These are phyloP conservation scores for Salmo trutta DNA, from an alignment of 2,797 vertebrate species.

Conservation along the genomic window DNA sequence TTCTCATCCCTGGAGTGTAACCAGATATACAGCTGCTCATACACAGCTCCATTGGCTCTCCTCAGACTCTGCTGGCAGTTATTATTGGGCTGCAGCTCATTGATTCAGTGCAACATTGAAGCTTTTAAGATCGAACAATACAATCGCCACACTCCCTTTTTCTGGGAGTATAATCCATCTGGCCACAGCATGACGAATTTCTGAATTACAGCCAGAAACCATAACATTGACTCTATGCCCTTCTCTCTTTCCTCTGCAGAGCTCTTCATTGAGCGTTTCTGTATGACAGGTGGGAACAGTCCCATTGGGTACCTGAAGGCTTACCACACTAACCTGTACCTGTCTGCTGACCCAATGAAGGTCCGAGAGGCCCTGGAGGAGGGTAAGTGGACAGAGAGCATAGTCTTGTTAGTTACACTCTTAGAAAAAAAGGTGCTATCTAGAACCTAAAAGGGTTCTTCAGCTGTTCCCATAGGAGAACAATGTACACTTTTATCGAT, in stretches of 20 bases:
- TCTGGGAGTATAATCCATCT: not conserved
- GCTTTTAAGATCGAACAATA: too few relatives aligned
- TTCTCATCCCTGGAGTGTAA: not conserved
- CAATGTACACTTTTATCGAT: too few relatives aligned
- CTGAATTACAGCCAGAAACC: conserved; percentile 1
- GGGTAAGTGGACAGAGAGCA: conserved; percentile 71
- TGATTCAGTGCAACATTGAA: too few relatives aligned
- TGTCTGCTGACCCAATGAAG: conserved; percentile 89
- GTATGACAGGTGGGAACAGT: conserved; percentile 95
- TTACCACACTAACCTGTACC: conserved; percentile 93
- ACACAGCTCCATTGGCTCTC: not conserved
- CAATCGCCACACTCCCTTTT: too few relatives aligned
- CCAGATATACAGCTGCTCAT: not conserved
- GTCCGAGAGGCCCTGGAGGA: conserved; percentile 91
- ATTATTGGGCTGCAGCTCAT: not conserved
- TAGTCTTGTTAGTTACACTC: not conserved
- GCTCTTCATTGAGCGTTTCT: conserved; percentile 92
- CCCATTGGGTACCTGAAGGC: conserved; percentile 94
- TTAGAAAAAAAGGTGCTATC: too few relatives aligned
- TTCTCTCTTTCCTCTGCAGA: conserved; percentile 64
- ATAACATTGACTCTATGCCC: not conserved
- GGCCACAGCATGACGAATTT: not conserved
- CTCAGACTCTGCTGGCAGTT: not conserved
- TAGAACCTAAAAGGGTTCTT: too few relatives aligned
- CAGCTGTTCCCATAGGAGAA: too few relatives aligned